Conservation (phyloP, 2,113 vertebrate species). For the Ifrita kowaldi region DNA sequence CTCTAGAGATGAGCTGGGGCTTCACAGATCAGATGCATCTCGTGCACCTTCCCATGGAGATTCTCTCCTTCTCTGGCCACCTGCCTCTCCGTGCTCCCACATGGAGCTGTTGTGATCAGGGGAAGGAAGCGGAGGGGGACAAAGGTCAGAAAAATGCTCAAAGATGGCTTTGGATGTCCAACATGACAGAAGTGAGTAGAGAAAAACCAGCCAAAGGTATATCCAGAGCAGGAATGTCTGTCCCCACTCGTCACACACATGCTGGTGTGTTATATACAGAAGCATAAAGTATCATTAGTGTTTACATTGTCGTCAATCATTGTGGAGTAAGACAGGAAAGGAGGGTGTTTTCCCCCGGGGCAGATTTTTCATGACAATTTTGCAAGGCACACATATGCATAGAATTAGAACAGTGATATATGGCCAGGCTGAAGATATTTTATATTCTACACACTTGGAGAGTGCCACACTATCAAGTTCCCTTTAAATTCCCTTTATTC, state of each 20-base stretch:
- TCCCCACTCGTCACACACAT: accelerated
- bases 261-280: not conserved
- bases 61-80: not conserved
- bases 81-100: not conserved
- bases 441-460: not conserved
- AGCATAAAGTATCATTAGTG: conserved; percentile 6
- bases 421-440: not conserved
- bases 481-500: not conserved
- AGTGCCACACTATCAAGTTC: not conserved
- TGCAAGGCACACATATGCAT: not conserved
- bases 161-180: not conserved
- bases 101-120: not conserved
- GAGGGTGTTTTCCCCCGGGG: accelerated
- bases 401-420: not conserved
- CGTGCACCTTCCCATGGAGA: not conserved
- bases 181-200: not conserved
- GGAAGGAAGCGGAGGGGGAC: not conserved
- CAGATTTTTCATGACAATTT: conserved; percentile 14
- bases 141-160: not conserved
- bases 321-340: conserved; percentile 7
- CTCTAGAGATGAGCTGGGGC: conserved; percentile 46
- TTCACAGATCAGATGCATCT: not conserved
- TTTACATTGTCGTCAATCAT: conserved; percentile 14
- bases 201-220: not conserved
- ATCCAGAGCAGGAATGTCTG: not conserved